Evolutionary conservation across 2,797 vertebrate genomes (phyloP).

Genomic region (Notamacropus eugenii): DNA sequence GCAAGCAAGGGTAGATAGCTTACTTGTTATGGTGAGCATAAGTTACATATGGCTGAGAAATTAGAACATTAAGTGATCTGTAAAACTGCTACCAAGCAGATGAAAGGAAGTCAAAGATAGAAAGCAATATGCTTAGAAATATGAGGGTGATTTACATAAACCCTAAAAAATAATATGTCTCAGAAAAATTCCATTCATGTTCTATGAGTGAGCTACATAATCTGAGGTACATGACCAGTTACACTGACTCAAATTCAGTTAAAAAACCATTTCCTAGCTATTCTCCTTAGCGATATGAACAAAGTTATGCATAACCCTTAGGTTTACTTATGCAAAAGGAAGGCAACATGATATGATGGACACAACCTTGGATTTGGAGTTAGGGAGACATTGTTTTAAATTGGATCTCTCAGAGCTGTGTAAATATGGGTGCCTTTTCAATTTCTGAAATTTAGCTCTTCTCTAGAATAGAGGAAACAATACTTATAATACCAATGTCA

Average conservation of each 20-base stretch:
- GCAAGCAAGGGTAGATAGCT: not conserved
- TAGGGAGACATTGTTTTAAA: not conserved
- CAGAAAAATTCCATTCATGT: not conserved
- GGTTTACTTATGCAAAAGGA: not conserved
- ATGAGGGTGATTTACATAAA: not conserved
- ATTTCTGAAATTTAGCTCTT: not conserved
- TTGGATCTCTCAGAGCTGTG: not conserved
- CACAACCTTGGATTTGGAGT: not conserved
- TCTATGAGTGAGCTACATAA: not conserved
- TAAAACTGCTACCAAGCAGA: not conserved
- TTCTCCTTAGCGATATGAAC: not conserved
- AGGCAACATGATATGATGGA: not conserved
- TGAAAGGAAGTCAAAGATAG: not conserved
- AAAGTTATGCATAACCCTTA: not conserved
- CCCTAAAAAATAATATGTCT: not conserved
- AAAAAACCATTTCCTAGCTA: not conserved
- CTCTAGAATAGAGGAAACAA: not conserved
- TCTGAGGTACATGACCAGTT: not conserved
- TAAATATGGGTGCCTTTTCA: not conserved
- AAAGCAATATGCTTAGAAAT: not conserved
- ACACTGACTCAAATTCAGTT: not conserved
- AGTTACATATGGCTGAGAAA: not conserved
- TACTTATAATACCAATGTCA: not conserved
- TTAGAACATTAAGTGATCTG: not conserved
- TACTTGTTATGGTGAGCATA: not conserved